Percentiles rank a stretch among this genome's conserved stretches.
phyloP scores from a whole-genome alignment of 92 coral and sea anemone species.

The Nematostella vectensis region DNA sequence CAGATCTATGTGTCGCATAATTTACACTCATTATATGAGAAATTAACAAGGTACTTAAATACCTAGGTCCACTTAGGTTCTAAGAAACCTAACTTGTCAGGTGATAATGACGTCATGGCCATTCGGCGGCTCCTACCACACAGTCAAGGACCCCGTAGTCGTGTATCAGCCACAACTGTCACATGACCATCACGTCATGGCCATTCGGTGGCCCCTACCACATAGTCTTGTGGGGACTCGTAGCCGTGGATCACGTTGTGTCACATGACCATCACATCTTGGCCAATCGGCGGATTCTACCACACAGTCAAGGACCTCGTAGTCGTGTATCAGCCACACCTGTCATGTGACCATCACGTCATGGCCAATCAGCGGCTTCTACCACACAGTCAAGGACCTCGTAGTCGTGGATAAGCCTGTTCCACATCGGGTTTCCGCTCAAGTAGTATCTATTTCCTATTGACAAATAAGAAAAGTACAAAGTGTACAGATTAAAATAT shows the following conservation, averaged over 20 bases:
- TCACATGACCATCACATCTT: not conserved
- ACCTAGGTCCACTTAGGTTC: too few relatives aligned
- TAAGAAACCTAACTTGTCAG: too few relatives aligned
- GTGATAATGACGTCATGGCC: slow-evolving; percentile 14
- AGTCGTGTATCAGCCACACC: slow-evolving; percentile 46
- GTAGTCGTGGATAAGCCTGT: slow-evolving; percentile 46
- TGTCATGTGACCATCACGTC: not conserved
- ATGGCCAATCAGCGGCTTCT: slow-evolving; percentile 39
- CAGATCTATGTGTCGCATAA: too few relatives aligned
- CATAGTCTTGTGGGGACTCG: slow-evolving; percentile 26
- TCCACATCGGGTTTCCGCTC: slow-evolving; percentile 54
- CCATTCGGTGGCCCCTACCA: slow-evolving; percentile 44
- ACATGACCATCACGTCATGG: slow-evolving; percentile 7
- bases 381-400: slow-evolving; percentile 37
- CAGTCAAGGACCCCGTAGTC: slow-evolving; percentile 43
- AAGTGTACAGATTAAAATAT: too few relatives aligned
- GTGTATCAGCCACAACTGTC: slow-evolving; percentile 35
- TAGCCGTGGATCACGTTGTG: slow-evolving; percentile 44
- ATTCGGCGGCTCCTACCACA: slow-evolving; percentile 33
- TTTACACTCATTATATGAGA: too few relatives aligned
- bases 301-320: slow-evolving; percentile 34
- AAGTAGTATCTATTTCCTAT: slow-evolving; percentile 56
- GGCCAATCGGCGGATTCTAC: slow-evolving; percentile 49
- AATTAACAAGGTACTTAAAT: too few relatives aligned
- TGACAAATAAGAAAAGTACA: slow-evolving; percentile 2